Percentiles rank a stretch among this genome's conserved stretches.
These are phyloP conservation scores for Thalassoma bifasciatum DNA, from an alignment of 2,113 vertebrate genomes.

Conservation along the genomic window DNA sequence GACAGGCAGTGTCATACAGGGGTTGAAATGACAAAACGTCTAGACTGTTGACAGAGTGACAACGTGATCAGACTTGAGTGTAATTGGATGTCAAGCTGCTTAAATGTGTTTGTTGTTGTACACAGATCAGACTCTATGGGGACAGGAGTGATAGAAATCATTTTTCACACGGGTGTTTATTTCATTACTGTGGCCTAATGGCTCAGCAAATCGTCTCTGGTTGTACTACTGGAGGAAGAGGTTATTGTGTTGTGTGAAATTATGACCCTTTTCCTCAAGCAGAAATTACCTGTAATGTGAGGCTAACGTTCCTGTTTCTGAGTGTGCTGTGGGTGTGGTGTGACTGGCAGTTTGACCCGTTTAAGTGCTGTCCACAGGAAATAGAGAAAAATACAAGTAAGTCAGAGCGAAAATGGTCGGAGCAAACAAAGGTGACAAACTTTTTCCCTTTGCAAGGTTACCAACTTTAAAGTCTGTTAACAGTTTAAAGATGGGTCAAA, in stretches of 20 bases:
- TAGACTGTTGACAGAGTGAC: slow-evolving; percentile 48
- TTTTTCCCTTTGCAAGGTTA: neutral
- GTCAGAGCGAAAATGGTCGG: slow-evolving; percentile 19
- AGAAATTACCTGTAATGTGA: slow-evolving; percentile 61
- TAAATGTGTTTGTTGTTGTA: slow-evolving; percentile 72
- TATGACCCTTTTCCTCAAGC: slow-evolving; percentile 50
- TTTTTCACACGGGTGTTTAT: slow-evolving; percentile 77
- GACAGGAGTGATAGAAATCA: slow-evolving; percentile 76
- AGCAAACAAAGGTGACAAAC: neutral
- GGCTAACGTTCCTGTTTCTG: slow-evolving; percentile 59
- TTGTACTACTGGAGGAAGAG: slow-evolving; percentile 63
- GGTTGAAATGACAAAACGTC: slow-evolving; percentile 33
- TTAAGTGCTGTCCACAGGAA: slow-evolving; percentile 16
- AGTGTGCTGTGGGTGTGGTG: slow-evolving; percentile 19
- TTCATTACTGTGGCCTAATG: slow-evolving; percentile 78
- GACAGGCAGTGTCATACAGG: slow-evolving; percentile 30
- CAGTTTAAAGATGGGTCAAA: slow-evolving; percentile 16
- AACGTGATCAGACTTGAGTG: slow-evolving; percentile 45
- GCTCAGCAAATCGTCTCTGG: slow-evolving; percentile 69
- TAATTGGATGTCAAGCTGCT: slow-evolving; percentile 62
- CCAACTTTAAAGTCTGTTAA: neutral
- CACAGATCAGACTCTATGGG: slow-evolving; percentile 69
- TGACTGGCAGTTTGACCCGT: slow-evolving; percentile 38
- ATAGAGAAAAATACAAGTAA: slow-evolving; percentile 4
- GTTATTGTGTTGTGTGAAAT: slow-evolving; percentile 67